Base-by-base conservation (phyloP, 1,140 invertebrate genomes). In the Phocides pigmalion region DNA sequence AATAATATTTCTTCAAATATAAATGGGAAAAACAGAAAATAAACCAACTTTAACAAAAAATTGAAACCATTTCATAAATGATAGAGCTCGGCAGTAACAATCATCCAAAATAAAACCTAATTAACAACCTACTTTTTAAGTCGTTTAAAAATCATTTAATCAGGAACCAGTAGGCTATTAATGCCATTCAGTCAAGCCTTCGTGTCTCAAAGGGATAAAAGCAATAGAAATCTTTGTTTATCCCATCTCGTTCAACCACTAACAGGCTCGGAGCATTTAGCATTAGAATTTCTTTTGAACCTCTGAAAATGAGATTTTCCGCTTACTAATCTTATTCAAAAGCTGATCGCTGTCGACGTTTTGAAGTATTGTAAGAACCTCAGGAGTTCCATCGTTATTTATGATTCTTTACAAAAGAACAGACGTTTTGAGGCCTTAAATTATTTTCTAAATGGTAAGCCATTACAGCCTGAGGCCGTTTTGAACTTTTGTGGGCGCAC, bases 301-400 rank as follows among this genome's bases (percentile, higher is more conserved):
- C 19, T 16, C 8, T 16, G 50, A 42, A 42, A 56, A 56, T 41
- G 12, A 56, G 51, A 42, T 56, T 42, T 56, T 56, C 37, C 51
- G 51, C 37, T 42, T 56, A 25, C 37, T 56, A 56, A 56, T 56
- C 51, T 25, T 28, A 42, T 25, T 42, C 35, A 42, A 56, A 56
- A 42, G 51, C 19, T 41, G 5, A 56, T 42, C 6, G 19, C 14
- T 15, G 37, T 20, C 17, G 4, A 19, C 32, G 14, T 39, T 11
- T 16, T 11, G 39, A 56, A 42, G 39, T 56, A 20, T 56, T 41
- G 12, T 8, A 42, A 56, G 20, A 41, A 20, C 17, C 37, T 42
- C 15, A 42, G 42, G 37, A 53, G 37, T 35, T 20, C 37, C 20
- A 19, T 56, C 9, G 12, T 22, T 42, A 20, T 41, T 15, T 15